These are phyloP conservation scores for Thinocorus orbignyianus DNA, from an alignment of 2,113 vertebrate genomes.

Conservation along the genomic window DNA sequence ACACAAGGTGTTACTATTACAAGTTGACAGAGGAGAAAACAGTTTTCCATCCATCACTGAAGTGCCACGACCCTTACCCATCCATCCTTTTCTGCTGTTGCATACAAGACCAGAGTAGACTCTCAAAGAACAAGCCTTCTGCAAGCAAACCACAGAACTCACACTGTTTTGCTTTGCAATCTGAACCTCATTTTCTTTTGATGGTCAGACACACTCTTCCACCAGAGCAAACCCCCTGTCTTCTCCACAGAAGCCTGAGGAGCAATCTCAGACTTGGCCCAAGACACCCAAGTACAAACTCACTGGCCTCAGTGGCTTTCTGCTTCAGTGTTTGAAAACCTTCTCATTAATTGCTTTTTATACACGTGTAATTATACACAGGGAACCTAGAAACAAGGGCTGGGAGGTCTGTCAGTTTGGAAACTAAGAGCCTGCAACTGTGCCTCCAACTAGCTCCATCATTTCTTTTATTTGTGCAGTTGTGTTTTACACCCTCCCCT, in stretches of 20 bases:
- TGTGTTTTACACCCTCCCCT: background rate
- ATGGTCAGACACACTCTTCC: background rate
- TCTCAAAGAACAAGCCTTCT: background rate
- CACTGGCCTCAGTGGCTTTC: background rate
- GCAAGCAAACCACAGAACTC: background rate
- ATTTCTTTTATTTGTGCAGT: background rate
- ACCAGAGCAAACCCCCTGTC: background rate
- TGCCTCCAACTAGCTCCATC: background rate
- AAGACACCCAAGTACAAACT: background rate
- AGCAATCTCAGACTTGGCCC: background rate
- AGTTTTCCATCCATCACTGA: background rate
- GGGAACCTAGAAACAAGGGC: background rate
- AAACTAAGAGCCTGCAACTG: background rate
- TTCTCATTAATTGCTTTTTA: background rate
- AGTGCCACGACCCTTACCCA: background rate
- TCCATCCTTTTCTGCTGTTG: background rate
- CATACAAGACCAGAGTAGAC: fast-evolving
- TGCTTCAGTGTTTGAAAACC: background rate
- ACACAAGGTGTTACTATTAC: background rate
- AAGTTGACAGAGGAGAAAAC: background rate
- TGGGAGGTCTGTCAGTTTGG: background rate
- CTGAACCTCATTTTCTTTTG: background rate
- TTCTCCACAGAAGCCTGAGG: background rate
- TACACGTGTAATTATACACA: background rate
- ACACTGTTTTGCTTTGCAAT: background rate